phyloP scores from a whole-genome alignment of 2,797 vertebrate species.

The Chromis chromis region DNA sequence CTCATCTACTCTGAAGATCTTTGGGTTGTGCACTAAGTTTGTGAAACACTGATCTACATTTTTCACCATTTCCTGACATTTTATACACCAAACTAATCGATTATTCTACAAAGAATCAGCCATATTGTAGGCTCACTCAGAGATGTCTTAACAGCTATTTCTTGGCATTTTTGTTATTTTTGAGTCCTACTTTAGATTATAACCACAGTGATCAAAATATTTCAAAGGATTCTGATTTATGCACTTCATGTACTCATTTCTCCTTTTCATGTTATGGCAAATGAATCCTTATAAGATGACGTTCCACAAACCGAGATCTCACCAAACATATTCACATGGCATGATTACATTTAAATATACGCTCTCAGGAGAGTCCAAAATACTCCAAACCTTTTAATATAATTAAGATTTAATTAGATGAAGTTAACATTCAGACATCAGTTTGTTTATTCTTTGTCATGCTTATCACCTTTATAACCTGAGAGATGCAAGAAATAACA shows the following conservation, averaged over 20 bases:
- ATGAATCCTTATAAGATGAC: background rate
- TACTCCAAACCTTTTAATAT: background rate
- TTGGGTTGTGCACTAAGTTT: too few relatives aligned
- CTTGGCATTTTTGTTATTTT: background rate
- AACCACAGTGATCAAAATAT: background rate
- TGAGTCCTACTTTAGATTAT: background rate
- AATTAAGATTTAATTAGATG: conserved; percentile 14
- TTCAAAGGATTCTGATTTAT: background rate
- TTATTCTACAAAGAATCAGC: too few relatives aligned
- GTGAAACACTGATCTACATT: too few relatives aligned
- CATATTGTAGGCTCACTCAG: background rate
- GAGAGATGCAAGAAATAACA: conserved; percentile 8
- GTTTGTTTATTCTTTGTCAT: conserved; percentile 34
- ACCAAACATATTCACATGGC: background rate
- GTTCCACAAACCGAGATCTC: background rate
- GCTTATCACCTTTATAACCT: conserved; percentile 9
- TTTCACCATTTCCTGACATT: too few relatives aligned
- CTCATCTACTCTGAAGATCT: too few relatives aligned
- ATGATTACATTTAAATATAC: background rate
- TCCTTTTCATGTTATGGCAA: background rate
- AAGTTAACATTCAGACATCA: conserved; percentile 11
- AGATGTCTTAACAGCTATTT: background rate
- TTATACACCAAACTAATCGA: too few relatives aligned
- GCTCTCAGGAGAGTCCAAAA: conserved; percentile 2
- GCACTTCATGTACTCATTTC: background rate